Base-by-base conservation (phyloP, 2,888 invertebrate species). In the Venusia cambrica region DNA sequence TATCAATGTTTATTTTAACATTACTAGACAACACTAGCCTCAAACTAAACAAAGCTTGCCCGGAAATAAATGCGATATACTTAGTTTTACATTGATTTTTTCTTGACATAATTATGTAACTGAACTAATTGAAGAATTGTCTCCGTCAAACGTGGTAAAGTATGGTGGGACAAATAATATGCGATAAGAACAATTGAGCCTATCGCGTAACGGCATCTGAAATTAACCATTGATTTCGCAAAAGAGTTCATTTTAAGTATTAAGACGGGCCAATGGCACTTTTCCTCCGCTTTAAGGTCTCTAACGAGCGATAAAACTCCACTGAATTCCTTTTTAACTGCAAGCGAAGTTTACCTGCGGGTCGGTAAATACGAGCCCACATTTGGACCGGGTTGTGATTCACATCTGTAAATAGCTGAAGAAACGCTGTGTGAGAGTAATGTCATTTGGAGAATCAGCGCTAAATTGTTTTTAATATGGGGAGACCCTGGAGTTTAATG, bases 261-360 rank as follows among this genome's bases (percentile, higher is more conserved):
- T 39, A 39, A 34, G 36, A 48, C 48, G 30, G 48, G 48, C 49
- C 36, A 52, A 40, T 38, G 51, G 45, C 33, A 51, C 44, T 47
- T 51, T 60, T 36, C 47, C 51, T 57, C 62, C 60, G 57, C 57
- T 63, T 73, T 73, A 71, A 76, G 71, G 77, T 75, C 76, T 71
- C 83, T 83, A 83, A 84, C 79, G 80, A 81, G 76, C 79, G 73
- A 80, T 81, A 81, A 81, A 83, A 83, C 66, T 74, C 62, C 56
- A 54, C 64, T 57, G 63, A 73, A 77, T 75, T 81, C 71, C 73
- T 79, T 79, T 83, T 79, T 78, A 80, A 80, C 76, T 76, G 75
- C 70, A 73, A 60, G 59, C 66, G 54, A 70, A 78, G 75, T 81
- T 78, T 75, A 80, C 83, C 80, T 81, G 81, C 78, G 80, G 83